Evolutionary conservation across 35 echinoderm and acorn worm species (phyloP), one percentile per base, ranked within the genome.

Genomic region (Lytechinus variegatus): DNA sequence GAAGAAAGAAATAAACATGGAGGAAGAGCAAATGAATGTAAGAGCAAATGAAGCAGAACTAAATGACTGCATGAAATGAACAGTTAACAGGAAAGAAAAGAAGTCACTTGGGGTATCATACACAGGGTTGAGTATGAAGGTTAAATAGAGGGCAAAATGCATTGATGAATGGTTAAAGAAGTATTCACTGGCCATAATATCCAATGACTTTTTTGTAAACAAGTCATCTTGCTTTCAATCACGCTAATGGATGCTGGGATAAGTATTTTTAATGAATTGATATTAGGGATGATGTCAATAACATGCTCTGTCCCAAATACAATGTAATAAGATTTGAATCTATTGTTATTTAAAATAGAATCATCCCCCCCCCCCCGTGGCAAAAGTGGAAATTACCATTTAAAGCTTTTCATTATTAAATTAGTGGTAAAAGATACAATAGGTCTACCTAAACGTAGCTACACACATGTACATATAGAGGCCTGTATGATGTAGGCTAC

Each of bases 21-120:
- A 79, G 66, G 4, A 24, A 24, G 66, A 79, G n/a, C 66, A 79
- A 79, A 79, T 24, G 66, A n/a, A 79, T 79, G 66, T 24, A 79
- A 79, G 66, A 79, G n/a, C n/a, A 79, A 24, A 79, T 79, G 66
- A 79, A n/a, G 66, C 88, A 90, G 28, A 90, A 90, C 88, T 52
- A 90, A 90, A 90, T 54, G 52, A 44, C 28, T 52, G 88, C 88
- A 90, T 90, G 27, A 10, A 88, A 54, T 52, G 88, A 90, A 90
- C 88, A 28, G 52, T 79, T 19, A 5, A 79, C 16, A 24, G 66
- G 21, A 79, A 79, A 79, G 19, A 79, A 79, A 24, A 71, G 66
- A 79, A 79, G 66, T 79, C 66, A 79, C 66, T 79, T 79, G 66
- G 66, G 66, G 66, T 79, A 79, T 79, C 66, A 79, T 79, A 58